Evolutionary conservation across 2,113 vertebrate species (phyloP), one percentile per base, ranked within the genome.

Genomic region (Prolemur simus): DNA sequence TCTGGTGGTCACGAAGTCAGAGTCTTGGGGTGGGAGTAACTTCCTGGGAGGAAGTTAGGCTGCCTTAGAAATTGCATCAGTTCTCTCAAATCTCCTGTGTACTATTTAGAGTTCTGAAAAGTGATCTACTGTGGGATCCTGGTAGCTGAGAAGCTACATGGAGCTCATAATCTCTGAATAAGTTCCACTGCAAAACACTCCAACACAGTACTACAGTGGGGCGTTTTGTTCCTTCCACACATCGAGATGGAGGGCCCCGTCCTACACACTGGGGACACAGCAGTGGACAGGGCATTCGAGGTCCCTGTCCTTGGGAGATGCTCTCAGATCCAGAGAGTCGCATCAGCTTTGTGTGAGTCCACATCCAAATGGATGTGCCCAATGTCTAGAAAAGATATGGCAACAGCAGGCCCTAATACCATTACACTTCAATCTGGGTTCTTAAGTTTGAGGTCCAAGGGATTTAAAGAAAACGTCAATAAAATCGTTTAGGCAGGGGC

Each of bases 11-110:
- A 89, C 18, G 74, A 37, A 58, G 73, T 34, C 60, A 81, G 69
- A 66, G 54, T 52, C 60, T 7, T 32, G 18, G 56, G 52, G 74
- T 91, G 69, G 95, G 94, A 94, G 92, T 56, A 18, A 84, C 92
- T 93, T 97, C 96, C 96, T 58, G 86, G 91, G 96, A 91, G 84
- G 95, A 97, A 96, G 88, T 39, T 3, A 52, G 94, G 78, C 68
- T 49, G 83, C 90, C 96, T 91, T 92, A 81, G 80, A 97, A 81
- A 97, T 1, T 56, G 76, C 83, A 93, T 81, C 68, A 58, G 25
- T 52, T 84, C 95, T 89, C 71, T 64, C 52, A 63, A 71, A 92
- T 95, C 92, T 87, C 87, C 87, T 45, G 39, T 0, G 13, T 37
- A 42, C 89, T 91, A 92, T 89, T 81, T 68, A 34, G 76, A 92